phyloP scores from a whole-genome alignment of 2,797 vertebrate species.

The Anniella stebbinsi region DNA sequence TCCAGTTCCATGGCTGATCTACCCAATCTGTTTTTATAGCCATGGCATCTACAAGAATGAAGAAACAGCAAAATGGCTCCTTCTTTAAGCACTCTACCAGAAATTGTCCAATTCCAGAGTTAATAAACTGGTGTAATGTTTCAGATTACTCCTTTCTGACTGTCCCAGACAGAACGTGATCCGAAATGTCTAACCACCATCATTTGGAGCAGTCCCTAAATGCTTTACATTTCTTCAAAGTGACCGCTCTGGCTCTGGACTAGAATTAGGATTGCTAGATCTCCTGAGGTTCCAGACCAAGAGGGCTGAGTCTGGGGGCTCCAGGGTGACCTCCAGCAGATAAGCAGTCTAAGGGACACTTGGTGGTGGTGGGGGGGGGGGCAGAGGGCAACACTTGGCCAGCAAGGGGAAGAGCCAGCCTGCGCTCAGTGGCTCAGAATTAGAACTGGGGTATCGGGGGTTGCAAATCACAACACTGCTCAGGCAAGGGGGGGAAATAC shows the following conservation, averaged over 20 bases:
- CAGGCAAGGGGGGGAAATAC: no score
- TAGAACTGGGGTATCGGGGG: no score
- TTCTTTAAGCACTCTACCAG: conserved; percentile 66
- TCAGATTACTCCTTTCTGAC: conserved; percentile 62
- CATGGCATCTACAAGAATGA: conserved; percentile 48
- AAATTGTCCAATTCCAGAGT: conserved; percentile 53
- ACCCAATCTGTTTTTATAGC: conserved; percentile 66
- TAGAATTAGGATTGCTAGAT: conserved; percentile 24
- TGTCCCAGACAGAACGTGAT: conserved; percentile 55
- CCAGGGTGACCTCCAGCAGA: no score
- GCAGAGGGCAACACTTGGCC: no score
- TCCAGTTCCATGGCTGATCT: conserved; percentile 32
- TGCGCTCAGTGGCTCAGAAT: no score
- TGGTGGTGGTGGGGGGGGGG: no score
- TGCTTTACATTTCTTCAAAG: conserved; percentile 40
- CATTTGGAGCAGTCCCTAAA: conserved; percentile 43
- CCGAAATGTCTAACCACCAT: conserved; percentile 43
- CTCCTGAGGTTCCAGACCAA: background rate
- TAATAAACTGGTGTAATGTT: conserved; percentile 51
- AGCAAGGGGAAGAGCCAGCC: no score
- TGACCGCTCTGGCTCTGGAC: conserved; percentile 33
- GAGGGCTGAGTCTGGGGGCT: no score
- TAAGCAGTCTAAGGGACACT: no score
- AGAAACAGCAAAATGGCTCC: conserved; percentile 50
- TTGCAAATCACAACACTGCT: no score